phyloP scores from a whole-genome alignment of 2,113 vertebrate genomes.

The Rissa tridactyla region DNA sequence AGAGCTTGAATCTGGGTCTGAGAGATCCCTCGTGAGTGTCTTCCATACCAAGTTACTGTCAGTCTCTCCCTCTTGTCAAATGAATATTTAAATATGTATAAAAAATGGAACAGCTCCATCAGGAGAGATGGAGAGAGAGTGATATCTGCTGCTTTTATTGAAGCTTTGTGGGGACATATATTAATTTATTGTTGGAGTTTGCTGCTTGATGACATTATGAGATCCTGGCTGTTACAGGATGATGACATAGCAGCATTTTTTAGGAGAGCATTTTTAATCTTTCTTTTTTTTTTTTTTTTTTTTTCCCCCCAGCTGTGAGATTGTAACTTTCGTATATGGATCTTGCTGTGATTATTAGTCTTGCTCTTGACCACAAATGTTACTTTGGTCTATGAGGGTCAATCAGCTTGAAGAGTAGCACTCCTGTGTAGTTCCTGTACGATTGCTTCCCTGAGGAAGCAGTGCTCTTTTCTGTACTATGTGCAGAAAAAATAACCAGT shows the following conservation, averaged over 20 bases:
- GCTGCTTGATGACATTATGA: not conserved
- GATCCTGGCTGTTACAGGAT: not conserved
- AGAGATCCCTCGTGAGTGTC: not conserved
- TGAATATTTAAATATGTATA: slow-evolving; percentile 45
- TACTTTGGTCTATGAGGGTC: not conserved
- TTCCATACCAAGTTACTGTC: not conserved
- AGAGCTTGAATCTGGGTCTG: slow-evolving; percentile 16
- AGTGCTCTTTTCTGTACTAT: not conserved
- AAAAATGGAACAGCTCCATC: slow-evolving; percentile 33
- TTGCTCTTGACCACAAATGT: not conserved
- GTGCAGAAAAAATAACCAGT: not conserved
- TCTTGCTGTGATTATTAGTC: not conserved
- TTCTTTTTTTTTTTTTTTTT: not conserved
- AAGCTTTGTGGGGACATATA: not conserved
- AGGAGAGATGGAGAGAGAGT: not conserved
- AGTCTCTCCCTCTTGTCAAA: slow-evolving; percentile 6
- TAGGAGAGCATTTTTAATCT: not conserved
- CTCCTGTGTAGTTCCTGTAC: not conserved
- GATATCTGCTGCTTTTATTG: not conserved
- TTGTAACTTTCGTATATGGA: not conserved
- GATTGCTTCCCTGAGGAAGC: not conserved
- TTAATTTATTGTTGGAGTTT: not conserved
- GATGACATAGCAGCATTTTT: not conserved
- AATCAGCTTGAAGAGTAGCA: not conserved
- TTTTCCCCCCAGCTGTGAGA: not conserved